These are phyloP conservation scores for Agrilus planipennis DNA, from an alignment of 1,140 invertebrate genomes.

Conservation along the genomic window DNA sequence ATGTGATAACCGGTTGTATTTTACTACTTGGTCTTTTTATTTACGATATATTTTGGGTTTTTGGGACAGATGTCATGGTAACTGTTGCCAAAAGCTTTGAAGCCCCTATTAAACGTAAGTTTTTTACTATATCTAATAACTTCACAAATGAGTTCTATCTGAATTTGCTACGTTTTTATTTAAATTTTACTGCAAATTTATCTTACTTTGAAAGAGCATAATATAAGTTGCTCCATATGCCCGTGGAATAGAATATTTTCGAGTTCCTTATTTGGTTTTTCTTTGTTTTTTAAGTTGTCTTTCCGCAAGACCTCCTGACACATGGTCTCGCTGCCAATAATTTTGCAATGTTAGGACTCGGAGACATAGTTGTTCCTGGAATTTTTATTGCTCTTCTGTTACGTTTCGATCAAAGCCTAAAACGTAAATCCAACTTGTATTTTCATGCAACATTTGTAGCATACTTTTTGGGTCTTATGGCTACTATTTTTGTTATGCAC, in stretches of 20 bases:
- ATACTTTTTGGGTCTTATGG: conserved; percentile 85
- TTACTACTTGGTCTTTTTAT: conserved; percentile 91
- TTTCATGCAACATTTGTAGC: conserved; percentile 91
- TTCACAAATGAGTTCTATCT: too few species aligned
- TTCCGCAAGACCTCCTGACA: conserved; percentile 93
- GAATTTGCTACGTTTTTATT: too few species aligned
- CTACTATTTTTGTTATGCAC: conserved; percentile 97
- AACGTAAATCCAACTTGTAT: conserved; percentile 78
- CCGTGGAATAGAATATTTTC: neutral
- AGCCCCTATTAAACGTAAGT: conserved; percentile 92
- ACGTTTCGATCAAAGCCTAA: conserved; percentile 88
- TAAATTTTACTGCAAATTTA: too few species aligned
- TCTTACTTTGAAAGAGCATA: too few species aligned
- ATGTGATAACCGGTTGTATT: conserved; percentile 91
- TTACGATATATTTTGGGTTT: conserved; percentile 99
- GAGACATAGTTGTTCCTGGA: conserved; percentile 98
- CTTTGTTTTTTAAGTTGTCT: conserved; percentile 63
- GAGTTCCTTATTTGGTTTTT: conserved; percentile 6
- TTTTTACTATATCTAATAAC: too few species aligned
- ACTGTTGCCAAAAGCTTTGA: conserved; percentile 99
- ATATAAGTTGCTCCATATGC: neutral
- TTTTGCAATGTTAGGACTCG: conserved; percentile 97
- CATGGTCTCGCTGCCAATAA: conserved; percentile 86
- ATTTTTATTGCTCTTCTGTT: conserved; percentile 97
- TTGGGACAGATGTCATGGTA: conserved; percentile 99